A percentile compares a stretch with the other conserved stretches of the same genome.
Evolutionary conservation across 30 jellyfish, hydroid and myxozoan species (phyloP).

Genomic region (Cassiopea andromeda): DNA sequence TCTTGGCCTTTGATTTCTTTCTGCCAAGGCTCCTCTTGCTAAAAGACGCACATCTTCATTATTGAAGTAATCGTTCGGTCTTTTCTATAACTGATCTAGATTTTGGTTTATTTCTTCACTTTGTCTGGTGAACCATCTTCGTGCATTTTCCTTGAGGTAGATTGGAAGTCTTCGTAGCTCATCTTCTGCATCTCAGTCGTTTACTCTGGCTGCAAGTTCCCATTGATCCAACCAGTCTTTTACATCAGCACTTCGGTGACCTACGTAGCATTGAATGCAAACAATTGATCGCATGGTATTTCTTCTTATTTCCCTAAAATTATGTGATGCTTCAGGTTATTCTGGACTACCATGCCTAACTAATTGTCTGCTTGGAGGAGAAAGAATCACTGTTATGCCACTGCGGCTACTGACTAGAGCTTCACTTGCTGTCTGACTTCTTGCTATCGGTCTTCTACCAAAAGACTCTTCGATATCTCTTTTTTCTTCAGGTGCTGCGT

Average conservation of each 20-base stretch:
- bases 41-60: not conserved
- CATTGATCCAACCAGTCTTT: conserved; percentile 23
- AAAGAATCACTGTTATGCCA: conserved; percentile 19
- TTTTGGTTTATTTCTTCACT: conserved; percentile 1
- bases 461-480: conserved; percentile 1
- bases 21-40: conserved; percentile 14
- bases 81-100: conserved; percentile 3
- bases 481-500: conserved; percentile 21
- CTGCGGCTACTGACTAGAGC: conserved; percentile 17
- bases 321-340: conserved; percentile 13
- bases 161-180: conserved; percentile 26
- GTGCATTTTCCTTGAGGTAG: conserved; percentile 16
- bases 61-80: conserved; percentile 4
- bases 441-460: conserved; percentile 26
- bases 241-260: conserved; percentile 20
- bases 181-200: conserved; percentile 24
- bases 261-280: not conserved
- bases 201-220: conserved; percentile 20
- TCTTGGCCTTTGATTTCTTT: conserved; percentile 26
- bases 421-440: conserved; percentile 17
- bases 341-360: conserved; percentile 4
- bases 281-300: conserved; percentile 12
- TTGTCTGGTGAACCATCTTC: conserved; percentile 15
- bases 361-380: conserved; percentile 24
- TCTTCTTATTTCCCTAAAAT: not conserved